Evolutionary conservation across 2,797 vertebrate genomes (phyloP), one percentile per base, ranked within the genome.

Genomic region (Cheracebus regulus): DNA sequence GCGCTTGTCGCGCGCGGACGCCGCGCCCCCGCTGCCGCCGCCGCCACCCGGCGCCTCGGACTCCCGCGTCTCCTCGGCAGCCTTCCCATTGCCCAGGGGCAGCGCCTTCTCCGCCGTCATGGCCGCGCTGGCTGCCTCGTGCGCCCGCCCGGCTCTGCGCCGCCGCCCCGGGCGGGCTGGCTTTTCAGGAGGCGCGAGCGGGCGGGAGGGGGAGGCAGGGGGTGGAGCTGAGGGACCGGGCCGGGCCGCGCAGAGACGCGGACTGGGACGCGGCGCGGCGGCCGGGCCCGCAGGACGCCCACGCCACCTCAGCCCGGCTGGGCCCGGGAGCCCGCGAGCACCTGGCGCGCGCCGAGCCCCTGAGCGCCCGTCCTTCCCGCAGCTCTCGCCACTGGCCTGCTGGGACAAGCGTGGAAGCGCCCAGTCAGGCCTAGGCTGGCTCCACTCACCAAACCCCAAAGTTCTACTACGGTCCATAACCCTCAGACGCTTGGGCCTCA

Each of bases 51-150:
- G 99, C 95, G 99, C 99, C 98, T 99, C 99, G 14, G 99, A 98
- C 98, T 99, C 99, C 98, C 98, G 99, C 97, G 99, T 99, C 98
- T 99, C 99, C 97, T 99, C 99, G 92, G 99, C 99, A 81, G 99
- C 99, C 98, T 99, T 99, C 98, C 99, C 99, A 75, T 99, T 99
- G 98, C 99, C 99, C 96, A 99, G 99, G 96, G 99, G 99, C 98
- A 99, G 99, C 88, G 99, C 99, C 99, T 99, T 99, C 98, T 99
- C 99, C 98, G 99, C 99, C 99, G 99, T 99, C 99, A 99, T 99
- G 99, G 99, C 99, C 99, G 98, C 99, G 94, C 96, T 96, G 95
- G 88, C 97, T 93, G 93, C 80, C 96, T 94, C 96, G 89, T 96
- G 94, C 96, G 96, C 94, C 90, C 52, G 93, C 90, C 97, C 90